Percentiles rank a stretch among this genome's conserved stretches.
phyloP scores from a whole-genome alignment of 2,797 vertebrate species.

The Rhinogobio ventralis region DNA sequence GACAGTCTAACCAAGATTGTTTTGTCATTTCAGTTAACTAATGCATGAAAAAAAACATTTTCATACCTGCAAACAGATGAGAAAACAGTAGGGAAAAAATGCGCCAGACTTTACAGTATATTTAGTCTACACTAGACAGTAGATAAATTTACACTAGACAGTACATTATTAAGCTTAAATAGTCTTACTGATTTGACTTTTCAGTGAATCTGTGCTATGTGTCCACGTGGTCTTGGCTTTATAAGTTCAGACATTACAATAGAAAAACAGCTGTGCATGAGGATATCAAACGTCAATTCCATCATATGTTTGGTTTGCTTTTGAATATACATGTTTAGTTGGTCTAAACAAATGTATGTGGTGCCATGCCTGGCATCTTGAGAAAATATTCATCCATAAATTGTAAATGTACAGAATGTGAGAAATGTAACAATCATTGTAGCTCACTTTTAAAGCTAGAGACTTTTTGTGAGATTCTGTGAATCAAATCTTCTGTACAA shows the following conservation, averaged over 20 bases:
- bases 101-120: not conserved
- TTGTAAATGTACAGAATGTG: not conserved
- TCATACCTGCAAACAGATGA: conserved; percentile 85
- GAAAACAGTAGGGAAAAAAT: conserved; percentile 49
- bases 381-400: not conserved
- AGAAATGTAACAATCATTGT: too few species aligned
- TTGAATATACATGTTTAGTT: not conserved
- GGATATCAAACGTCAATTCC: not conserved
- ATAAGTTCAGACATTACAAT: not conserved
- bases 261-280: not conserved
- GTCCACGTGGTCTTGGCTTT: not conserved
- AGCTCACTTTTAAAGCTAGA: not conserved
- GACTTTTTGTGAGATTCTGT: not conserved
- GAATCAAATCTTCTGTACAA: not conserved
- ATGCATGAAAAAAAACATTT: conserved; percentile 57
- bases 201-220: not conserved
- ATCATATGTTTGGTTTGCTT: not conserved
- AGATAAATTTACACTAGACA: not conserved
- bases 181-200: not conserved
- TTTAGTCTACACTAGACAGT: not conserved
- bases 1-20: not conserved
- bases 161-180: not conserved
- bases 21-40: conserved; percentile 5
- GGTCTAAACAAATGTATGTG: not conserved
- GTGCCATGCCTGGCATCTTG: too few species aligned